Evolutionary conservation across 2,888 invertebrate species (phyloP).

Genomic region (Bombyx huttoni): DNA sequence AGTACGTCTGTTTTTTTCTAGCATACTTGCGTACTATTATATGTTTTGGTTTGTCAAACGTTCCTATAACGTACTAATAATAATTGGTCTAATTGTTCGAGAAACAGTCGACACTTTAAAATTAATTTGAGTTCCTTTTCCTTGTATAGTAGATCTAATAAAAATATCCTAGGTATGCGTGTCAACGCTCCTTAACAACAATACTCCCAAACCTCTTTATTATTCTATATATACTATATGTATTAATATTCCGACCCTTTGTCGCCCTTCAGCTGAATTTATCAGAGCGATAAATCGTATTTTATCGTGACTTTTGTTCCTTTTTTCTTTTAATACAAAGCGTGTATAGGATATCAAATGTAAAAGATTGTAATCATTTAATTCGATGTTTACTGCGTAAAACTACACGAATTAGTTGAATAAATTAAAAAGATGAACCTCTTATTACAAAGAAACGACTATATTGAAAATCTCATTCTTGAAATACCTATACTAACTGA

Average conservation of each 20-base stretch:
- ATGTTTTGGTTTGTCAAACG: no score
- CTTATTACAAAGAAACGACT: no score
- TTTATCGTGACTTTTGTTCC: neutral
- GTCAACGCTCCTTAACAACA: neutral
- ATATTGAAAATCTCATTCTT: no score
- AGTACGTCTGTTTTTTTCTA: neutral
- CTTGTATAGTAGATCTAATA: neutral
- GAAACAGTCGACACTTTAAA: no score
- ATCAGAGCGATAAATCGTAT: neutral
- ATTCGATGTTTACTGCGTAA: no score
- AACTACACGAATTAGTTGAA: no score
- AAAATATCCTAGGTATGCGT: neutral
- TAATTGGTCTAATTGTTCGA: no score
- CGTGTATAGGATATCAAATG: neutral
- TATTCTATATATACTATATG: neutral
- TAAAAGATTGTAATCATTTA: no score
- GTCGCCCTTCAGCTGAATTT: neutral
- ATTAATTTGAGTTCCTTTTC: neutral
- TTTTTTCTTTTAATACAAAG: neutral
- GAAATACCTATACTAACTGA: no score
- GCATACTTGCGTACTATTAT: no score
- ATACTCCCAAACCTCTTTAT: neutral
- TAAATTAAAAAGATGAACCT: no score
- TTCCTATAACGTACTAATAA: no score
- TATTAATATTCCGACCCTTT: neutral